Base-by-base conservation (phyloP, 2,797 vertebrate species). In the Myotis pilosus region DNA sequence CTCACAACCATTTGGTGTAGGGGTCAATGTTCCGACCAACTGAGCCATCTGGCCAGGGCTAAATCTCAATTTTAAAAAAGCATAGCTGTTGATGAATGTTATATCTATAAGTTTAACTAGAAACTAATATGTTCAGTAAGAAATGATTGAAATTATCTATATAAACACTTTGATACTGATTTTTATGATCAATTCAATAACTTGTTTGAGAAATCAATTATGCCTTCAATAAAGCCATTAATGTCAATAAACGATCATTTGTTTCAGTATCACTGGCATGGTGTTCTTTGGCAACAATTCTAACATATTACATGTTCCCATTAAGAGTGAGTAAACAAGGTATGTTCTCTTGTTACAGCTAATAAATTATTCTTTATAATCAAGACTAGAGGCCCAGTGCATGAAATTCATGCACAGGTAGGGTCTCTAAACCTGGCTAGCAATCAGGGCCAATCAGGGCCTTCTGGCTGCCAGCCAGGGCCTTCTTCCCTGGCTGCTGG, bases 161-260 rank as follows among this genome's bases (percentile, higher is more conserved):
- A 80, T 38, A 13, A 89, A 38, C 13, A 68, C 3, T 80, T 51
- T 28, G 41, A 83, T 30, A 79, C 71, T 81, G 30, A 95, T 74
- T 92, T 93, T 79, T 64, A 19, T 66, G 30, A 83, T 72, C 30
- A 92, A 11, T 25, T 78, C 16, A 92, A 57, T 79, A 9, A 88
- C 75, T 84, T 81, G 9, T 89, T 82, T 62, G 6, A 60, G 23
- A 91, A 95, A 80, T 80, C 4, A 93, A 92, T 36, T 82, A 8
- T 28, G 2, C 2, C 4, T 72, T 89, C 3, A 74, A 6, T 57
- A 49, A 9, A 51, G 1, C 76, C 36, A n/a, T 47, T 76, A 87
- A 83, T 89, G 53, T 87, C n/a, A 82, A 53, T 57, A 76, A 81
- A 33, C 62, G 5, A 4, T n/a, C 36, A 71, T 68, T 93, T 82